Percentiles rank a stretch among this genome's conserved stretches.
phyloP scores from a whole-genome alignment of 2,888 invertebrate genomes.

The Ethmia dodecea region DNA sequence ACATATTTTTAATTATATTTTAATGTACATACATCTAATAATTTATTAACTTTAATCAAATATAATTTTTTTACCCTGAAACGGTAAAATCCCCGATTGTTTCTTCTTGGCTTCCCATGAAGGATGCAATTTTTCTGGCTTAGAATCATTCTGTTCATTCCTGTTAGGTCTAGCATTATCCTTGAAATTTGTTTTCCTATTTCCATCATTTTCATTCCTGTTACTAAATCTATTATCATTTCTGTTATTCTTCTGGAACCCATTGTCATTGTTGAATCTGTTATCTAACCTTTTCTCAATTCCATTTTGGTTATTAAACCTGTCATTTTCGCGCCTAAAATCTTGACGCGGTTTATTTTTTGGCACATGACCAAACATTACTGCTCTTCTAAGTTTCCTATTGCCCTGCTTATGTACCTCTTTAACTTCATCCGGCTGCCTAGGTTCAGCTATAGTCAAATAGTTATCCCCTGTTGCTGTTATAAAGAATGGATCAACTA shows the following conservation, averaged over 20 bases:
- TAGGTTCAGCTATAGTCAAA: slow-evolving; percentile 61
- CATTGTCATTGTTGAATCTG: slow-evolving; percentile 3
- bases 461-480: slow-evolving; percentile 65
- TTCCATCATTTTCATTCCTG: slow-evolving; percentile 13
- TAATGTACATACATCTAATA: not conserved
- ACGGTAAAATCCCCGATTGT: slow-evolving; percentile 60
- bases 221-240: slow-evolving; percentile 19
- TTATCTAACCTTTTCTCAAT: slow-evolving; percentile 11
- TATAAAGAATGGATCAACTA: slow-evolving; percentile 67
- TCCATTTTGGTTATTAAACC: slow-evolving; percentile 22
- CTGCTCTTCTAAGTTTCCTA: slow-evolving; percentile 60
- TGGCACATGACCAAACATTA: slow-evolving; percentile 61
- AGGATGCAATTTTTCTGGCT: slow-evolving; percentile 67
- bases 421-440: slow-evolving; percentile 64
- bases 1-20: no score
- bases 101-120: slow-evolving; percentile 76
- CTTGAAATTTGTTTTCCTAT: slow-evolving; percentile 8
- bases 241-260: slow-evolving; percentile 8
- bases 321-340: slow-evolving; percentile 20
- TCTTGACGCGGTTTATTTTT: slow-evolving; percentile 43
- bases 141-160: slow-evolving; percentile 24
- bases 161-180: slow-evolving; percentile 21
- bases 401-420: slow-evolving; percentile 61
- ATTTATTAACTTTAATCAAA: slow-evolving; percentile 45
- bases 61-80: slow-evolving; percentile 67